Evolutionary conservation across 2,888 invertebrate species (phyloP).

Genomic region (Tinea trinotella): DNA sequence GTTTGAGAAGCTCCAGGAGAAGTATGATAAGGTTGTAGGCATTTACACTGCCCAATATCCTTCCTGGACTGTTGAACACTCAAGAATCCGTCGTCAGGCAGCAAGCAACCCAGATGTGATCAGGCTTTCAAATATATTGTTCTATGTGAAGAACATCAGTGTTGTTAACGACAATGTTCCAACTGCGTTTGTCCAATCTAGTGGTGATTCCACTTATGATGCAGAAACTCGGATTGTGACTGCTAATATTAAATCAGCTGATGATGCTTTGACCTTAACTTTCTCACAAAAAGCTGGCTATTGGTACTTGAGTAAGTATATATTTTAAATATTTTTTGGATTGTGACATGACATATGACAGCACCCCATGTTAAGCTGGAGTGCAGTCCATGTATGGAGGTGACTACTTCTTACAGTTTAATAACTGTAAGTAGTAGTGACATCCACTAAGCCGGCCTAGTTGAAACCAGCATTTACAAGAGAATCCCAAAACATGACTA

Average conservation of each 20-base stretch:
- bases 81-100: constrained; percentile 43
- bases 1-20: constrained; percentile 55
- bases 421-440: too few relatives aligned
- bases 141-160: constrained; percentile 32
- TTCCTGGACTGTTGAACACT: constrained; percentile 54
- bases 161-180: constrained; percentile 1
- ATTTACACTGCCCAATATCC: constrained; percentile 72
- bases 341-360: too few relatives aligned
- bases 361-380: too few relatives aligned
- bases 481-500: too few relatives aligned
- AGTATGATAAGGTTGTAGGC: constrained; percentile 61
- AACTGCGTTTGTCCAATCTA: background rate
- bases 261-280: constrained; percentile 35
- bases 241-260: constrained; percentile 35
- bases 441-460: too few relatives aligned
- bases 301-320: constrained; percentile 54
- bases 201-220: background rate
- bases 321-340: background rate
- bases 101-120: constrained; percentile 1
- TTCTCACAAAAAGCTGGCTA: constrained; percentile 43
- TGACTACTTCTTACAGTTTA: too few relatives aligned
- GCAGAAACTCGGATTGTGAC: background rate
- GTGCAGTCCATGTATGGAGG: too few relatives aligned
- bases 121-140: constrained; percentile 33
- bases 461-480: too few relatives aligned